Evolutionary conservation across 1,140 invertebrate species (phyloP).

Genomic region (Oedothorax gibbosus): DNA sequence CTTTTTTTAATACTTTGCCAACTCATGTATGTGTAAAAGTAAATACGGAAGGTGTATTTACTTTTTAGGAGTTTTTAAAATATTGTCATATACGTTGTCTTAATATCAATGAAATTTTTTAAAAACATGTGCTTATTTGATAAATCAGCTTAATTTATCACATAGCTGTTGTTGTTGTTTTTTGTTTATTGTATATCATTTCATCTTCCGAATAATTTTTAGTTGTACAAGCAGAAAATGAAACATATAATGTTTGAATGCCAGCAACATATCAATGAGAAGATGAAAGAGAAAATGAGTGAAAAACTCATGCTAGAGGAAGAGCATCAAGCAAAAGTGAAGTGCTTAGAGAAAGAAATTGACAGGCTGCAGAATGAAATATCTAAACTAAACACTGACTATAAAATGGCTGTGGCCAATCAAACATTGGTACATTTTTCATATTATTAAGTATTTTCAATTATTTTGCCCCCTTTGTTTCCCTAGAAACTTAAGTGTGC

Average conservation of each 20-base stretch:
- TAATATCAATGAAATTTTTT: no score
- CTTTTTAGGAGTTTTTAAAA: no score
- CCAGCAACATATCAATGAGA: constrained; percentile 36
- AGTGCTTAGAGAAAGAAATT: constrained; percentile 25
- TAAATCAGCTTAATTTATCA: no score
- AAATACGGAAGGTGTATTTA: no score
- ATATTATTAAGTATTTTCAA: not conserved
- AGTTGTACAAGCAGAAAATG: constrained; percentile 56
- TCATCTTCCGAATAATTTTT: not conserved
- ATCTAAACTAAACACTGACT: constrained; percentile 27
- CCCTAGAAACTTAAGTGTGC: not conserved
- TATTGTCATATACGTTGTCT: no score
- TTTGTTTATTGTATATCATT: not conserved
- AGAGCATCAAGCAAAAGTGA: constrained; percentile 18
- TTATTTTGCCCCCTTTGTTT: not conserved
- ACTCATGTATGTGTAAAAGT: no score
- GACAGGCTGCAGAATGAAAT: constrained; percentile 40
- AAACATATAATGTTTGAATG: constrained; percentile 60
- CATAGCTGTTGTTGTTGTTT: no score
- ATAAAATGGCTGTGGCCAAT: constrained; percentile 17
- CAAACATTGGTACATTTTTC: constrained; percentile 37
- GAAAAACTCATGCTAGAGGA: constrained; percentile 47
- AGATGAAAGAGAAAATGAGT: constrained; percentile 39
- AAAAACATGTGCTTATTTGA: no score
- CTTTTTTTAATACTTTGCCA: no score